Conservation (phyloP, 2,113 vertebrate species). For the Gymnogyps californianus region DNA sequence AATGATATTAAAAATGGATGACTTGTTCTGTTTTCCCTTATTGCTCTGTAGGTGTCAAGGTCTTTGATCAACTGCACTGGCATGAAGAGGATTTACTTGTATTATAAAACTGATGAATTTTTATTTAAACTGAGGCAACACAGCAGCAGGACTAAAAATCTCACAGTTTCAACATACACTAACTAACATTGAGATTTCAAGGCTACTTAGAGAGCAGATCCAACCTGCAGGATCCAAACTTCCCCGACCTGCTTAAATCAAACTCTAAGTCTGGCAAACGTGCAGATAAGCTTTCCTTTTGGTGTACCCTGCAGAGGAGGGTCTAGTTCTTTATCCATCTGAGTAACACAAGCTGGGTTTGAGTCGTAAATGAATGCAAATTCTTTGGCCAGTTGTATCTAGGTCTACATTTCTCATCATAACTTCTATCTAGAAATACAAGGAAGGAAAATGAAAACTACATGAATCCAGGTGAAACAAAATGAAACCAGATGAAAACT, state of each 20-base stretch:
- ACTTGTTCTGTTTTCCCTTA: neutral
- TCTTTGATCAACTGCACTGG: neutral
- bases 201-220: neutral
- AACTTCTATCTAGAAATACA: neutral
- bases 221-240: neutral
- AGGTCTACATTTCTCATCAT: neutral
- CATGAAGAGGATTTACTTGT: neutral
- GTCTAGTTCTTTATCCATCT: neutral
- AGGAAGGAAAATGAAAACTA: neutral
- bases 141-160: neutral
- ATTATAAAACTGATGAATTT: neutral
- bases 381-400: neutral
- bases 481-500: neutral
- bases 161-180: neutral
- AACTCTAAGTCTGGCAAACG: neutral
- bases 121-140: neutral
- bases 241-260: neutral
- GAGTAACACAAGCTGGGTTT: neutral
- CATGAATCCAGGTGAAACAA: neutral
- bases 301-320: neutral
- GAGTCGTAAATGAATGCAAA: neutral
- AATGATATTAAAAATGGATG: neutral
- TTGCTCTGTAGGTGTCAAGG: neutral
- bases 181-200: neutral
- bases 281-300: neutral